Evolutionary conservation across 2,113 vertebrate genomes (phyloP), one percentile per base, ranked within the genome.

Genomic region (Notothenia rossii): DNA sequence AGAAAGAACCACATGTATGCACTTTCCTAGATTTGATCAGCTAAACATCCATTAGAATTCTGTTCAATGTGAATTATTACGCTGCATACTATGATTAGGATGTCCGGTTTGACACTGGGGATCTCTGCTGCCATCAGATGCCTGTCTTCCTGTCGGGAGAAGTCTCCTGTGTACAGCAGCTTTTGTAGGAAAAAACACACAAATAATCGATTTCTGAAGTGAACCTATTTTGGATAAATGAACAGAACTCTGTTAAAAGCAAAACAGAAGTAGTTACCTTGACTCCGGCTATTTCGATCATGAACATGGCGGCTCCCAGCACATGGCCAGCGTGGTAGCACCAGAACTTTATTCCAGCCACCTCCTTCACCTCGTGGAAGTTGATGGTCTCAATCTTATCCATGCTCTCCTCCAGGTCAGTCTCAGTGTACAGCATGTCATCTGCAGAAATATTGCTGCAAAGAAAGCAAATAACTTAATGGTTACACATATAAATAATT

Each of bases 331-430:
- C 97, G 0, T 99, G 98, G 88, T 99, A 99, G 87, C 98, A 99
- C 98, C 98, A 99, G 84, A 99, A 99, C 92, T 99, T 99, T 92
- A 99, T 98, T 33, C 98, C 97, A 2, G 98, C 97, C 79, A 99
- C 98, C 64, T 99, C 98, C 81, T 98, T 99, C 81, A 99, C 98
- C 92, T 99, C 98, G 2, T 99, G 98, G 86, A 99, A 99, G 91
- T 99, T 99, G 89, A 99, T 99, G 22, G 98, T 99, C 90, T 99
- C 98, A 2, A 99, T 99, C 90, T 99, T 99, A 82, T 99, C 98
- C 98, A 99, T 99, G 93, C 98, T 99, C 88, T 99, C 97, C 76
- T 99, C 98, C 13, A 99, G 89, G 81, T 99, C 98, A 0, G 97
- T 98, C 89, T 99, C 98, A 2, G 98, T 98, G 81, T 99, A 99